Evolutionary conservation across 2,113 vertebrate species (phyloP), one percentile per base, ranked within the genome.

Genomic region (Pontoporia blainvillei): DNA sequence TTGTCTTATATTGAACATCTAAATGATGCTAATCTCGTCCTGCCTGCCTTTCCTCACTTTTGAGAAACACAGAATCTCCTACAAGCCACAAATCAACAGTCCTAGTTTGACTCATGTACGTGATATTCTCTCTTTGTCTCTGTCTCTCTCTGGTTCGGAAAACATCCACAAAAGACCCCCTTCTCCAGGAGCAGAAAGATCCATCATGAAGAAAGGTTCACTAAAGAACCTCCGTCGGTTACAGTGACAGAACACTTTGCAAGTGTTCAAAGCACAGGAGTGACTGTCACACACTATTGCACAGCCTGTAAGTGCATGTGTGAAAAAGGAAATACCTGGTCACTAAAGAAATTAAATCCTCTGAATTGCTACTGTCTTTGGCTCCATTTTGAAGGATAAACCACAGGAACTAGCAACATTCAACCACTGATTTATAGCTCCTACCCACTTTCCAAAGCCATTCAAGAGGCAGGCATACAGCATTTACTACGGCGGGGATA

Each of bases 381-480:
- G 44, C 67, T 91, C 41, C 54, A n/a, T 91, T 86, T 91, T 93
- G 82, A 96, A 94, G 86, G 81, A 36, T 61, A 82, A 92, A 75
- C 75, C 44, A 52, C 36, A 66, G 72, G 93, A 62, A 46, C 29
- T 46, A 78, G 49, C 27, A 89, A 78, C 69, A 90, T 36, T 49
- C 34, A 27, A 39, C 18, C 39, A 49, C 0, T 86, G 46, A 90
- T 84, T 76, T 94, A 91, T 44, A 46, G 8, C 18, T 87, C 27
- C 21, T 78, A 41, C 23, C 17, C 72, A 83, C 57, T 82, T 91
- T 85, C 54, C 78, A 79, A 86, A 73, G 66, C 46, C 21, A 66
- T 71, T 82, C 46, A 57, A 75, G 72, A 31, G 1, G 0, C 52
- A 73, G 29, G 62, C 23, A 66, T 41, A 75, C 44, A 86, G 18